These are phyloP conservation scores for Campaea margaritaria DNA, from an alignment of 2,888 invertebrate species.

Conservation along the genomic window DNA sequence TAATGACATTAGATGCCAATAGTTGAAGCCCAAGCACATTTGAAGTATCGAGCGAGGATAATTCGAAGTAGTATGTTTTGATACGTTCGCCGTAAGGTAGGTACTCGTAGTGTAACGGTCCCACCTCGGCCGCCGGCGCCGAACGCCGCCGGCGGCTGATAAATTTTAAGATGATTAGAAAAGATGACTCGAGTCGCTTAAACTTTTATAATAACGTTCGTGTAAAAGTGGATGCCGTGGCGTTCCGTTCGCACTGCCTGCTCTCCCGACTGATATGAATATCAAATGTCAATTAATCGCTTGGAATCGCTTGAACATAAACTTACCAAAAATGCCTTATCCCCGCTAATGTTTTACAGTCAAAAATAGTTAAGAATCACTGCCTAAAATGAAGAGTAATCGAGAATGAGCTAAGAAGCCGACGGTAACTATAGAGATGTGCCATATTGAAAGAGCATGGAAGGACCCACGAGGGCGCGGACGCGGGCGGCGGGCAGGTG, in stretches of 20 bases:
- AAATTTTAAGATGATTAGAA: slow-evolving; percentile 64
- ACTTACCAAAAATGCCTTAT: slow-evolving; percentile 39
- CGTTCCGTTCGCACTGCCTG: slow-evolving; percentile 75
- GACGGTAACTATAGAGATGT: slow-evolving; percentile 9
- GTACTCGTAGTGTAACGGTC: slow-evolving; percentile 58
- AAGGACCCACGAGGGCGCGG: slow-evolving; percentile 49
- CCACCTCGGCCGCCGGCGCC: slow-evolving; percentile 63
- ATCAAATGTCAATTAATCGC: slow-evolving; percentile 72
- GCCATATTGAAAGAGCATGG: slow-evolving; percentile 17
- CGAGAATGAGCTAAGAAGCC: slow-evolving; percentile 4
- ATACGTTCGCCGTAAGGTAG: slow-evolving; percentile 58
- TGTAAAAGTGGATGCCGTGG: slow-evolving; percentile 82
- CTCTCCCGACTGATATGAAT: slow-evolving; percentile 52
- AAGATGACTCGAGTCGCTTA: slow-evolving; percentile 68
- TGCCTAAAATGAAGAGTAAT: slow-evolving; percentile 13
- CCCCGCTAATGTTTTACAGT: slow-evolving; percentile 19
- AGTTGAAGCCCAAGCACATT: slow-evolving; percentile 14
- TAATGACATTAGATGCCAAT: slow-evolving; percentile 1
- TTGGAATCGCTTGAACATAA: slow-evolving; percentile 31
- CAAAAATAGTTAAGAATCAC: slow-evolving; percentile 10
- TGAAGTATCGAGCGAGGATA: slow-evolving; percentile 38
- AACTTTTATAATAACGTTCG: slow-evolving; percentile 72
- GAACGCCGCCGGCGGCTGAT: slow-evolving; percentile 59
- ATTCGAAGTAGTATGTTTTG: slow-evolving; percentile 57
- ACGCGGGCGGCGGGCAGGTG: slow-evolving; percentile 67